Conservation (phyloP, 1,140 invertebrate genomes). For the Nasonia giraulti region DNA sequence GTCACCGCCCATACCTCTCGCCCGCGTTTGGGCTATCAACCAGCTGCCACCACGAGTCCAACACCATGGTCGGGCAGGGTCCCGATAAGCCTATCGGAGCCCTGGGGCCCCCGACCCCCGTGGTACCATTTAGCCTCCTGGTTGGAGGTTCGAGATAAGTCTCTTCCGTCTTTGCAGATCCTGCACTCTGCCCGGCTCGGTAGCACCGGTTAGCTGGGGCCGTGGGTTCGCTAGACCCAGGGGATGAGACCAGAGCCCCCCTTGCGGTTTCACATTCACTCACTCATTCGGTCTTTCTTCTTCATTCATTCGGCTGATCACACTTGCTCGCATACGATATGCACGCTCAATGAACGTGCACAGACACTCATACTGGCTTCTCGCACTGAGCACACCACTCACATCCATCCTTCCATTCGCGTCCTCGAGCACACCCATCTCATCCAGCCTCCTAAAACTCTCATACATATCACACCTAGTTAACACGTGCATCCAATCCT, state of each 20-base stretch:
- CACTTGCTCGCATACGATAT: not conserved
- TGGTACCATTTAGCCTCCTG: not conserved
- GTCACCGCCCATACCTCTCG: not conserved
- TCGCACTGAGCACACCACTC: no score
- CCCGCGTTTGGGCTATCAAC: not conserved
- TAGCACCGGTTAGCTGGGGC: not conserved
- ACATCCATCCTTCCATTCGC: no score
- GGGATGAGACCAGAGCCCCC: not conserved
- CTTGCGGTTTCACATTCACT: not conserved
- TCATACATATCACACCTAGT: conserved; percentile 24
- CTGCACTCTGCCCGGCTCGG: no score
- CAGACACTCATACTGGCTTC: no score
- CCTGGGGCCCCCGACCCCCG: conserved; percentile 24
- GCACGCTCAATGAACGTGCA: not conserved
- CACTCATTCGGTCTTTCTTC: not conserved
- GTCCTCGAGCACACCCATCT: no score
- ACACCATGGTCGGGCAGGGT: not conserved
- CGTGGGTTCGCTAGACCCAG: conserved; percentile 23
- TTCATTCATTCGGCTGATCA: not conserved
- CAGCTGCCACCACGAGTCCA: conserved; percentile 23
- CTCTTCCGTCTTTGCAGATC: no score
- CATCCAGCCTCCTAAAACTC: no score
- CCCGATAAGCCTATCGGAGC: no score
- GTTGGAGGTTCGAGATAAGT: not conserved
- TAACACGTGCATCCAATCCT: conserved; percentile 41